Percentiles rank a stretch among this genome's conserved stretches.
These are phyloP conservation scores for Pristionchus arcanus DNA, from an alignment of 2,888 invertebrate species.

Conservation along the genomic window DNA sequence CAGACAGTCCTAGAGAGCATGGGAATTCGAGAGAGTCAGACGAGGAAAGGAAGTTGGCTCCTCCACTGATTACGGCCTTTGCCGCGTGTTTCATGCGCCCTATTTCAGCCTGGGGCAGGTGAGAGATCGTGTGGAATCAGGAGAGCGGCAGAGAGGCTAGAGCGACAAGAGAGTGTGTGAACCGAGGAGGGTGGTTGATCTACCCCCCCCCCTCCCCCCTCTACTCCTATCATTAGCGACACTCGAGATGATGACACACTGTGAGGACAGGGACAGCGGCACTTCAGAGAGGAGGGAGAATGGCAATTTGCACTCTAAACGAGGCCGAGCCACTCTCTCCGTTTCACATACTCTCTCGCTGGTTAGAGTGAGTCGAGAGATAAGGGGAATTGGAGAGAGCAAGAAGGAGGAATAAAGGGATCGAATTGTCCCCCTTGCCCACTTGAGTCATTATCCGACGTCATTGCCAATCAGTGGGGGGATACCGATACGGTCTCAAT, in stretches of 20 bases:
- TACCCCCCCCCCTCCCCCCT: background rate
- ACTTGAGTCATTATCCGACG: slow-evolving; percentile 3
- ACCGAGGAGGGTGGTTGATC: background rate
- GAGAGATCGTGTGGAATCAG: background rate
- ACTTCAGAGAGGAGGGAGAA: background rate
- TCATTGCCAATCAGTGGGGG: background rate
- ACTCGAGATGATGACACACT: slow-evolving; percentile 14
- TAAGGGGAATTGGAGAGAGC: background rate
- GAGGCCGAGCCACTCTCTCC: background rate
- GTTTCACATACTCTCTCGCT: background rate
- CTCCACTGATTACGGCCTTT: background rate
- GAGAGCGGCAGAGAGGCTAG: background rate
- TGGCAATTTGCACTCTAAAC: slow-evolving; percentile 26
- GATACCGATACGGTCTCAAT: background rate
- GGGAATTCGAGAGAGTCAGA: slow-evolving; percentile 8
- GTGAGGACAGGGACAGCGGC: background rate
- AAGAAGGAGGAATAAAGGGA: background rate
- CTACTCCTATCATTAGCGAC: slow-evolving; percentile 5
- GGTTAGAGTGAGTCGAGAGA: background rate
- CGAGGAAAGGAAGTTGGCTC: background rate
- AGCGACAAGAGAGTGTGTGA: background rate
- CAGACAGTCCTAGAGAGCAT: background rate
- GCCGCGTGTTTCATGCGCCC: background rate
- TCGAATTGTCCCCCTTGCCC: background rate
- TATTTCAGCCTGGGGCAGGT: background rate